Evolutionary conservation across 2,797 vertebrate species (phyloP), one percentile per base, ranked within the genome.

Genomic region (Glyptemys insculpta): DNA sequence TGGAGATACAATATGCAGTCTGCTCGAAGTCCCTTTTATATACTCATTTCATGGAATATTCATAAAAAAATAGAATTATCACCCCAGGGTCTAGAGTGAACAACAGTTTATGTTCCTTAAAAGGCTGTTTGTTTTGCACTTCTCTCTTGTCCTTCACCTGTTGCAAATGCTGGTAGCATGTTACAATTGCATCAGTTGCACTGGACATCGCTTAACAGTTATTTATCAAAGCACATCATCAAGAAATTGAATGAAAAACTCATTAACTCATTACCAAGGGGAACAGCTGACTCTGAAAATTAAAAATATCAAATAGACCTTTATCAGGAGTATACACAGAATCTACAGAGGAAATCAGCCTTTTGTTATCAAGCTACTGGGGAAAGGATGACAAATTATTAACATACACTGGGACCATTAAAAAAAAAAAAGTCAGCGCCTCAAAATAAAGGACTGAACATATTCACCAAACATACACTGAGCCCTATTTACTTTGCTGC

Each of bases 401-500:
- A 89, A 92, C 84, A 85, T 2, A 37, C 31, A 87, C 68, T 1
- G 1, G 52, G 76, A 79, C 25, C 85, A 11, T 85, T 92, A 92
- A 90, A 92, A 86, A 79, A 31, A 41, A 31, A 74, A 54, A 82
- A 87, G n/a, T 81, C 29, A 79, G 83, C 37, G 65, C 2, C 86
- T 56, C 87, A 21, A 47, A 93, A 88, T 12, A 25, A 94, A 88
- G 89, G 59, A 49, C 27, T 93, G 68, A 86, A 41, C 57, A 87
- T 18, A 92, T 65, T 34, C 81, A 57, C 72, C 68, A 90, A 15
- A 53, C 86, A 89, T 85, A 89, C 83, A 86, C 84, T 47, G 2
- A 95, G 80, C 83, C 86, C 9, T 94, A 4, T 94, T 96, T 96
- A 91, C 53, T 95, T 96, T 96, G 65, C 83, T 90, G 72, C 54